A percentile compares a stretch with the other conserved stretches of the same genome.
These are phyloP conservation scores for Hippocampus mohnikei DNA, from an alignment of 2,113 vertebrate species.

Conservation along the genomic window DNA sequence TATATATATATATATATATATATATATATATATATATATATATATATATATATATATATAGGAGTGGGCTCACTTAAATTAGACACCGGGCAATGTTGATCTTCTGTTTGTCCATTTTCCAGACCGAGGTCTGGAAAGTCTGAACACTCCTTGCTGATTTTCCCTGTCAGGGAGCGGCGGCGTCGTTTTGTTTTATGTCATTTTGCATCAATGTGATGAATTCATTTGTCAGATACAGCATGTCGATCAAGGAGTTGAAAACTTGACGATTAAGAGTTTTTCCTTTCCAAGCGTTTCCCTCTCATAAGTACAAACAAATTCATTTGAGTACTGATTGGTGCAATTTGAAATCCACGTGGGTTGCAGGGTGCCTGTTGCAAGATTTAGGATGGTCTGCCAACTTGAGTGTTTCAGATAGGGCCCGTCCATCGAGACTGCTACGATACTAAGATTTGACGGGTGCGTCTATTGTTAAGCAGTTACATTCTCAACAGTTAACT, in stretches of 20 bases:
- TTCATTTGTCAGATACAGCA: constrained; percentile 2
- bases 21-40: background rate
- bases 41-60: background rate
- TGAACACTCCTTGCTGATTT: background rate
- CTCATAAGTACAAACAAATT: constrained; percentile 12
- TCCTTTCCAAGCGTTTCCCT: background rate
- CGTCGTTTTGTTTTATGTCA: background rate
- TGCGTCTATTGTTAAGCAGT: constrained; percentile 35
- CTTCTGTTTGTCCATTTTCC: background rate
- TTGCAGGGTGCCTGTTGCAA: background rate
- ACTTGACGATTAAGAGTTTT: background rate
- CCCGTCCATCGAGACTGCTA: constrained; percentile 5
- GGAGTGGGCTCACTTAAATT: background rate
- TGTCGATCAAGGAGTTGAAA: background rate
- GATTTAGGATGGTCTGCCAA: background rate
- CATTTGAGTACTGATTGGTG: constrained; percentile 8
- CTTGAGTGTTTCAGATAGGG: background rate
- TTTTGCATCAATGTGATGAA: constrained; percentile 43
- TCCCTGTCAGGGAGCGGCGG: background rate
- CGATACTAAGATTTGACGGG: constrained; percentile 11
- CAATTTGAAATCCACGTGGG: background rate
- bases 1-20: background rate
- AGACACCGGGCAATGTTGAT: background rate
- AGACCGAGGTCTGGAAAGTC: background rate
- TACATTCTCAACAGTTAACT: constrained; percentile 24